These are phyloP conservation scores for Drosophila melanogaster DNA, from an alignment of 1,140 invertebrate species.

Conservation along the genomic window DNA sequence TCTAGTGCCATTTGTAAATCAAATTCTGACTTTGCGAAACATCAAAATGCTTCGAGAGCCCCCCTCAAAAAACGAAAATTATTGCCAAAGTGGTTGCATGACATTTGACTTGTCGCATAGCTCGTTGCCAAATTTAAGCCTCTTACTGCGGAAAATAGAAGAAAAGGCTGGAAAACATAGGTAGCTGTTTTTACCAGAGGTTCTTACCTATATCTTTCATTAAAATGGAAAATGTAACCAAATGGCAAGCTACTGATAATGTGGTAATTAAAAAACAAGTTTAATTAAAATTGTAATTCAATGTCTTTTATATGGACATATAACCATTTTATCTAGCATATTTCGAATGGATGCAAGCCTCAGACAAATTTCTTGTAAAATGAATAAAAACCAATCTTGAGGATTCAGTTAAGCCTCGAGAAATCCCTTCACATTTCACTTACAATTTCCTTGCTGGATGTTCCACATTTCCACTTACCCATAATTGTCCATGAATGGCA, in stretches of 20 bases:
- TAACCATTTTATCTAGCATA: no score
- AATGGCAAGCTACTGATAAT: no score
- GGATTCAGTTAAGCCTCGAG: no score
- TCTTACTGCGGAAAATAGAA: constrained; percentile 9
- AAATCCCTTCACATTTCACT: background rate
- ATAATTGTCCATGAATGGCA: constrained; percentile 14
- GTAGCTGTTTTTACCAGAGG: background rate
- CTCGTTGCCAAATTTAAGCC: constrained; percentile 30
- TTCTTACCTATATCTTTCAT: no score
- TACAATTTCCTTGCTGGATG: background rate
- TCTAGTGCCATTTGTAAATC: constrained; percentile 44
- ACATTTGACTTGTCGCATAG: constrained; percentile 21
- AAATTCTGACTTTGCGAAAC: constrained; percentile 33
- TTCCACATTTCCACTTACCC: background rate
- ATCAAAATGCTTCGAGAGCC: constrained; percentile 16
- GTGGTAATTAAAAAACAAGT: no score
- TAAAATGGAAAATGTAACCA: no score
- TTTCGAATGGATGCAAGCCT: no score
- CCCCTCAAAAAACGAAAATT: constrained; percentile 8
- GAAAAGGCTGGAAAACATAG: constrained; percentile 2
- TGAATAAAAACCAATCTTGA: no score
- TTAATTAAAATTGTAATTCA: no score
- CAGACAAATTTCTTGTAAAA: no score
- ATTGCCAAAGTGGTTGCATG: constrained; percentile 20
- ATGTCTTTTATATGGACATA: no score